Base-by-base conservation (phyloP, 2,888 invertebrate species). In the Ypsolopha sequella region DNA sequence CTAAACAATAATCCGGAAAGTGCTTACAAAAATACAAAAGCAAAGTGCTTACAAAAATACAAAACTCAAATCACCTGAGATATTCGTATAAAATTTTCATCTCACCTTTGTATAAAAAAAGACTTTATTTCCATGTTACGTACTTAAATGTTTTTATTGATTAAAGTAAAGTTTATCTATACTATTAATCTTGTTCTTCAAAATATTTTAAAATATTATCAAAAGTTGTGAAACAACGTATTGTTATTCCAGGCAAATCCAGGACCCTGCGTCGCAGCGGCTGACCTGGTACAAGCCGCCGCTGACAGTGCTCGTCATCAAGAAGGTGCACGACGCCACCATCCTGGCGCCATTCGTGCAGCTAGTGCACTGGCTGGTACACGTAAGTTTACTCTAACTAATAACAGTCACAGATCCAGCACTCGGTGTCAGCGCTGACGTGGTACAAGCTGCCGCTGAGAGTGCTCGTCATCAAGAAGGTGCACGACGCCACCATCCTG, bases 281-380 rank as follows among this genome's bases (percentile, higher is more conserved):
- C 88, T 98, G 68, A 97, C 95, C 46, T 98, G 98, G 98, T 95
- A 96, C 91, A 98, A 97, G 80, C 95, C 96, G 14, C 98, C 98
- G 1, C 89, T 97, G 59, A 95, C 95, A n/a, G 98, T 98, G 61
- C 90, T 98, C 62, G 97, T 98, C 57, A 97, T 98, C 82, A 98
- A 98, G 87, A 98, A 98, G 80, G 95, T 97, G 51, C 92, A 96
- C 75, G 98, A 98, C 80, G 93, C 93, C 8, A 91, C 93, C 41
- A 96, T 98, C 45, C 87, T 97, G 58, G 89, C 92, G 55, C 97
- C 97, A 1, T 98, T 98, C 80, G 94, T 96, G 9, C 95, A 97
- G 66, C 89, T 98, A 47, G 95, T 97, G 36, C 92, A 93, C 68
- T 98, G 97, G 97, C 90, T 98, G 50, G 94, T 97, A 64, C 90